Conservation (phyloP, 1,140 invertebrate species). For the Microplitis demolitor region DNA sequence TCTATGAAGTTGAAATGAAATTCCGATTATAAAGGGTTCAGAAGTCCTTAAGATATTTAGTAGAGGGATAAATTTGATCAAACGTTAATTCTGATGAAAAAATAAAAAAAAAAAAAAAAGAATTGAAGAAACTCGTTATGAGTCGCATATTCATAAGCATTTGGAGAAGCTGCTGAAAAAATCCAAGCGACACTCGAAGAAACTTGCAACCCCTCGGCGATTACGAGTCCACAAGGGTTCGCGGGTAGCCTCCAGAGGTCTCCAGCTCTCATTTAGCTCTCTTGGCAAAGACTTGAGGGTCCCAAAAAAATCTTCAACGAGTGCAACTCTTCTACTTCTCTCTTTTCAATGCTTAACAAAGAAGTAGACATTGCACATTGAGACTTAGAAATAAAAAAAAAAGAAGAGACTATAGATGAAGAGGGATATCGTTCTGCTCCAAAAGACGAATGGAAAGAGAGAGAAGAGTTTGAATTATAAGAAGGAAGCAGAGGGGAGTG, state of each 20-base stretch:
- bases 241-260: conserved; percentile 49
- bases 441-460: conserved; percentile 29
- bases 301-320: conserved; percentile 6
- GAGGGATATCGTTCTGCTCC: conserved; percentile 25
- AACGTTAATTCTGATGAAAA: background rate
- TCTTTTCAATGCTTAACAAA: conserved; percentile 8
- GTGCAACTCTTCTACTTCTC: background rate
- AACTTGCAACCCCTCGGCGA: conserved; percentile 23
- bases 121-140: background rate
- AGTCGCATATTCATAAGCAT: background rate
- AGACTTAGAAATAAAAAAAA: conserved; percentile 8
- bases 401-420: conserved; percentile 8
- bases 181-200: conserved; percentile 13
- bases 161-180: background rate
- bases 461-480: conserved; percentile 33
- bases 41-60: too few relatives aligned
- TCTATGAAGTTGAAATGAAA: too few relatives aligned
- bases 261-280: conserved; percentile 49
- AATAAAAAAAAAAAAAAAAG: background rate
- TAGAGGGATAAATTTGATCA: too few relatives aligned
- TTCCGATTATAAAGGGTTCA: too few relatives aligned
- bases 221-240: background rate
- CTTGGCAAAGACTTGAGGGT: conserved; percentile 6
- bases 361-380: conserved; percentile 10
- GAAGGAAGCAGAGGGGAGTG: conserved; percentile 20